Evolutionary conservation across 2,113 vertebrate species (phyloP).

Genomic region (Chloroceryle aenea): DNA sequence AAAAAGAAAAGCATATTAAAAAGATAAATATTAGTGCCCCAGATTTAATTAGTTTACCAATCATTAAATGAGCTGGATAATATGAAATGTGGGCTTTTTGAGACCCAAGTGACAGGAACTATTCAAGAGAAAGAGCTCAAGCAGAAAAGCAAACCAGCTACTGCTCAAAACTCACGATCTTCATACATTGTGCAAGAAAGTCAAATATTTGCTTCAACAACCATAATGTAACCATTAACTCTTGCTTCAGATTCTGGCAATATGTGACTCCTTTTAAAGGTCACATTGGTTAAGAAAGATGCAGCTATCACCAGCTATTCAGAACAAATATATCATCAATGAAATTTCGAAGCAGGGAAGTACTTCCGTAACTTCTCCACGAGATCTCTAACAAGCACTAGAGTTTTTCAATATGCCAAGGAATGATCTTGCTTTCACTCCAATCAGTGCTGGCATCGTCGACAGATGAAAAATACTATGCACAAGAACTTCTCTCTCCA

Average conservation of each 20-base stretch:
- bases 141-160: slow-evolving; percentile 34
- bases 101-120: not conserved
- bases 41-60: not conserved
- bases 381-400: not conserved
- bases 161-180: slow-evolving; percentile 31
- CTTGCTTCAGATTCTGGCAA: slow-evolving; percentile 61
- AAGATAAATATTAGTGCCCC: not conserved
- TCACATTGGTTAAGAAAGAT: not conserved
- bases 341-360: not conserved
- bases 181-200: slow-evolving; percentile 76
- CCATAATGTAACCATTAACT: slow-evolving; percentile 85
- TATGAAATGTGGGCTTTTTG: not conserved
- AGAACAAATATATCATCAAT: not conserved
- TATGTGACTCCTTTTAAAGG: slow-evolving; percentile 38
- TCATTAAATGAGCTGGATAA: not conserved
- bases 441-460: not conserved
- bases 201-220: slow-evolving; percentile 87
- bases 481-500: not conserved
- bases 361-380: not conserved
- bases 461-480: not conserved
- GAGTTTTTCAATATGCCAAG: not conserved
- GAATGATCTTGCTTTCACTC: not conserved
- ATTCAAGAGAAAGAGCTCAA: slow-evolving; percentile 37
- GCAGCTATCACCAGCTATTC: not conserved
- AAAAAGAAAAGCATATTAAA: not conserved